Conservation (phyloP, 2,888 invertebrate genomes). For the Stenotaenia linearis region DNA sequence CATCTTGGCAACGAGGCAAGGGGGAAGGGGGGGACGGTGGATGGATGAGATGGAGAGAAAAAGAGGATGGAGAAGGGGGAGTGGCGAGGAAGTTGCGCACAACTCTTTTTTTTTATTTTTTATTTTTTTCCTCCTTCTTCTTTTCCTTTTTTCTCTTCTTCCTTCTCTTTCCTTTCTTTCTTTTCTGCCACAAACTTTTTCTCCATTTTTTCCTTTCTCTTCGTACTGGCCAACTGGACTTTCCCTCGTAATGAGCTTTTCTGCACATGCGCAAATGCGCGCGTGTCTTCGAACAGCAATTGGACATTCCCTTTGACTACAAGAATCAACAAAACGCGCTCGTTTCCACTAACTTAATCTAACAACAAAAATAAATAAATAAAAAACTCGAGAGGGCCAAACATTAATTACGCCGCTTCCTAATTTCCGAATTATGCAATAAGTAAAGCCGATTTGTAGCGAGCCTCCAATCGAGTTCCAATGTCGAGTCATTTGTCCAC, state of each 20-base stretch:
- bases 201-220: not conserved
- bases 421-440: conserved; percentile 1
- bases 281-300: not conserved
- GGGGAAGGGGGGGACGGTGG: conserved; percentile 18
- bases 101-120: conserved; percentile 13
- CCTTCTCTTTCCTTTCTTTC: not conserved
- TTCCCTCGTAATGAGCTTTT: conserved; percentile 26
- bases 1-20: conserved; percentile 26
- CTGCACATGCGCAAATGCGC: conserved; percentile 21
- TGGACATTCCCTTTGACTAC: not conserved
- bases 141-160: not conserved
- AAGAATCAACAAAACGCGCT: not conserved
- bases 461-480: not conserved
- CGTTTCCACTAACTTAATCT: not conserved
- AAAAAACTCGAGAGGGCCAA: too few relatives aligned
- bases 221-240: not conserved
- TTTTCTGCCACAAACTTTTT: conserved; percentile 17
- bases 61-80: not conserved
- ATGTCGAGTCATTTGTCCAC: conserved; percentile 11
- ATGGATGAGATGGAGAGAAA: conserved; percentile 18
- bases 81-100: conserved; percentile 27
- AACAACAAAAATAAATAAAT: not conserved
- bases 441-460: not conserved
- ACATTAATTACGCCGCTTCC: not conserved
- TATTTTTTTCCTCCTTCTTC: not conserved